Base-by-base conservation (phyloP, 2,113 vertebrate genomes). In the Lanius ludovicianus region DNA sequence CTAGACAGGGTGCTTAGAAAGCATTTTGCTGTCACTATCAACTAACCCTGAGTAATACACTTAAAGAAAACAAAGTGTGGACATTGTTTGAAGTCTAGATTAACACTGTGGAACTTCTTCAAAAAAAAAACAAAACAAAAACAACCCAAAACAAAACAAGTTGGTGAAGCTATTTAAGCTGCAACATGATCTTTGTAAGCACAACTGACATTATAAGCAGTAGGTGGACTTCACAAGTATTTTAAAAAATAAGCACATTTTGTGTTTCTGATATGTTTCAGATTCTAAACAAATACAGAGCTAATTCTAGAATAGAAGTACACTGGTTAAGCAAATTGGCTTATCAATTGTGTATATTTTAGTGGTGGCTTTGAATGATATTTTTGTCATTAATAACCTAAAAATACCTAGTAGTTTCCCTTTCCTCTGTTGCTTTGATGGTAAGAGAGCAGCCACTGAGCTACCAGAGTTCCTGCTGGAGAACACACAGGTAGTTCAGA, bases 1-100 rank as follows among this genome's bases (percentile, higher is more conserved):
- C 89, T 96, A 97, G 97, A 97, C 91, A 97, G 96, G 92, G 94
- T 98, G 88, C 96, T 97, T 97, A 94, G 97, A 98, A 97, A 98
- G 96, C 96, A 94, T 95, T 97, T 98, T 96, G 83, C 97, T 97
- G 97, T 97, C 95, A 96, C 96, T 82, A 64, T 96, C 96, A 97
- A 98, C 98, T 97, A 97, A 85, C 86, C 68, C 96, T 88, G 96
- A 91, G 69, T 76, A 95, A 87, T 70, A 96, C 96, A 97, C 95
- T 97, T 97, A 75, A 95, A 95, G 95, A 90, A 97, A 97, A 96
- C 89, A 92, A 93, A 91, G 71, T 56, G 87, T 78, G 37, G 86
- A 63, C 83, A 88, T 93, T 91, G 95, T 92, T 94, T 97, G 83
- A 95, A 96, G 93, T 84, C 46, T 30, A 81, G 79, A 82, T 97